Conservation (phyloP, 2,797 vertebrate genomes). For the Glossophaga mutica region DNA sequence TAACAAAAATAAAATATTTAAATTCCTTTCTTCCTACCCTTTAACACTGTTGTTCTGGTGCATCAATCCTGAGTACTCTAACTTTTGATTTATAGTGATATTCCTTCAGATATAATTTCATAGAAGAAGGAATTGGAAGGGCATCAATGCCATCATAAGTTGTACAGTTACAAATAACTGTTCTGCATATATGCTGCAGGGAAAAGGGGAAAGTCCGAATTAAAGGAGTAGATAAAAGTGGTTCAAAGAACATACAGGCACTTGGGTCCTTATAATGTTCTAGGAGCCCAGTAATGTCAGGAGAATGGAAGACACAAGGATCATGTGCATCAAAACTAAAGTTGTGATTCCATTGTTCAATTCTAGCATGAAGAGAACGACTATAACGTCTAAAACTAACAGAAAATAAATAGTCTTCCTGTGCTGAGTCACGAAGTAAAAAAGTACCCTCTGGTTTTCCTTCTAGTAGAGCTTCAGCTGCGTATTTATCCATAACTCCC, state of each 20-base stretch:
- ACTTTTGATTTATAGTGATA: conserved; percentile 96
- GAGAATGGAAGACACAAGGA: conserved; percentile 95
- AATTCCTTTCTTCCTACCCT: conserved; percentile 28
- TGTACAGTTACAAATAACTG: conserved; percentile 92
- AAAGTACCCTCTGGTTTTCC: conserved; percentile 97
- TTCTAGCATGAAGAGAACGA: conserved; percentile 95
- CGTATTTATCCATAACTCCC: conserved; percentile 96
- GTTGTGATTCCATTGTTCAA: conserved; percentile 96
- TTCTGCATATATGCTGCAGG: conserved; percentile 94
- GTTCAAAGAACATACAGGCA: conserved; percentile 98
- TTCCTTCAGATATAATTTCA: conserved; percentile 94
- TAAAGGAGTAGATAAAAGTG: conserved; percentile 92
- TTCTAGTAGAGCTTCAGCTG: conserved; percentile 94
- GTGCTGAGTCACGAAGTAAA: conserved; percentile 94
- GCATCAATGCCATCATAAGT: conserved; percentile 91
- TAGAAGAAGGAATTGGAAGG: conserved; percentile 89
- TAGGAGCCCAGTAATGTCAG: conserved; percentile 93
- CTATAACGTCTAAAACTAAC: conserved; percentile 98
- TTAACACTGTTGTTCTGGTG: conserved; percentile 81
- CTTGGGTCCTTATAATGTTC: conserved; percentile 95
- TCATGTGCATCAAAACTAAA: conserved; percentile 98
- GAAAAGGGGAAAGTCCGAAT: conserved; percentile 95
- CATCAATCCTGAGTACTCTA: conserved; percentile 84
- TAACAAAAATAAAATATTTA: conserved; percentile 44
- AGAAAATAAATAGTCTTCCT: conserved; percentile 96